Percentiles rank a stretch among this genome's conserved stretches.
phyloP scores from a whole-genome alignment of 2,113 vertebrate genomes.

The Penelope pileata region DNA sequence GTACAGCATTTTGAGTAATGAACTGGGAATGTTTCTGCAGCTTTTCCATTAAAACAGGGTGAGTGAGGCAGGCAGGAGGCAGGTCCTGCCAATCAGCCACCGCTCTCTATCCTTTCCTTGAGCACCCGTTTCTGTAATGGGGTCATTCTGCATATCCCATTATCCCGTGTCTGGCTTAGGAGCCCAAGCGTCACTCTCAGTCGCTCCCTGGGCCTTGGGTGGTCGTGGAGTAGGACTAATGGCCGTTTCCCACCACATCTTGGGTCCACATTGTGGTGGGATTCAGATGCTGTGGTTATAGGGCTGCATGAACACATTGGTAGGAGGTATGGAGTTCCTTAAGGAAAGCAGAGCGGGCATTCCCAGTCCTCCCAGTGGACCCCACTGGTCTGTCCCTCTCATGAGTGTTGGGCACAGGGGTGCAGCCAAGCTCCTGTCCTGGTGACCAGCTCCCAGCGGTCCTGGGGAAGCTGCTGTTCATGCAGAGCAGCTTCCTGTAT shows the following conservation, averaged over 20 bases:
- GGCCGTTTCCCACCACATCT: not conserved
- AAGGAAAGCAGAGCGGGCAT: not conserved
- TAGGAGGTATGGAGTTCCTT: not conserved
- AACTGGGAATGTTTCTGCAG: conserved; percentile 15
- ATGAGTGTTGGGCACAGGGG: not conserved
- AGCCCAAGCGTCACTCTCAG: not conserved
- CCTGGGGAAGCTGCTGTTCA: not conserved
- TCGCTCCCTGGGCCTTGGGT: not conserved
- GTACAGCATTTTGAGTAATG: not conserved
- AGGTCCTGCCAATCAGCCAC: not conserved
- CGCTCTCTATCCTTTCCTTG: not conserved
- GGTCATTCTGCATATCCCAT: not conserved
- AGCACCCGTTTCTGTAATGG: not conserved
- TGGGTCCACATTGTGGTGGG: not conserved
- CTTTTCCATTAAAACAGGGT: not conserved
- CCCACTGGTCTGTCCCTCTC: not conserved
- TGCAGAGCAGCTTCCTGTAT: not conserved
- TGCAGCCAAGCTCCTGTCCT: not conserved
- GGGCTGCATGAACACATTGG: not conserved
- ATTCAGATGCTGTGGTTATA: not conserved
- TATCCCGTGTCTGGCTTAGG: not conserved
- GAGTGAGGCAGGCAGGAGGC: not conserved
- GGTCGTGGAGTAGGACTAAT: not conserved
- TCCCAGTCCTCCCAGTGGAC: not conserved
- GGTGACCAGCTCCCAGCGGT: not conserved